phyloP scores from a whole-genome alignment of 2,888 invertebrate genomes.

The Pristionchus mayeri region DNA sequence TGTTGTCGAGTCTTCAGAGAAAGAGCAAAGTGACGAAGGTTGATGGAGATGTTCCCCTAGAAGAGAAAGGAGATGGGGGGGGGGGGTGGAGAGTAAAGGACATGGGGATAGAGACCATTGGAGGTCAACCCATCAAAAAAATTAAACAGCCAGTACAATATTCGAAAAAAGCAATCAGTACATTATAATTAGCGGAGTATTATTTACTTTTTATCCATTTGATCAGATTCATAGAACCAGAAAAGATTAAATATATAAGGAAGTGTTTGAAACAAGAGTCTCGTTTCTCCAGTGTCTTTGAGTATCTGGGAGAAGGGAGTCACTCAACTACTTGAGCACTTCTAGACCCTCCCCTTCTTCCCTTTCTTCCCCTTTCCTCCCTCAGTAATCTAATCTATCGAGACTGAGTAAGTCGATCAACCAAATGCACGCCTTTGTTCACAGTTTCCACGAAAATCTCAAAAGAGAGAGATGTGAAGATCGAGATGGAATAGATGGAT shows the following conservation, averaged over 20 bases:
- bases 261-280: neutral
- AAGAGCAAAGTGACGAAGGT: neutral
- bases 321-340: conserved; percentile 30
- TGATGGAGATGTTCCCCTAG: too few relatives aligned
- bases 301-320: conserved; percentile 20
- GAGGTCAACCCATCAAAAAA: too few relatives aligned
- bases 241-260: neutral
- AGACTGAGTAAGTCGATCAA: conserved; percentile 41
- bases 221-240: neutral
- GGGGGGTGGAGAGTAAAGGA: too few relatives aligned
- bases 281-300: neutral
- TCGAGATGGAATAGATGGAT: too few relatives aligned
- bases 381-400: conserved; percentile 57
- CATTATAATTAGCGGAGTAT: too few relatives aligned
- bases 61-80: too few relatives aligned
- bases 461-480: neutral
- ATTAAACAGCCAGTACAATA: too few relatives aligned
- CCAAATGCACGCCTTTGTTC: conserved; percentile 15
- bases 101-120: too few relatives aligned
- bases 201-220: too few relatives aligned
- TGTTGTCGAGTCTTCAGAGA: neutral
- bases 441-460: neutral
- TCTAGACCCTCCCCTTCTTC: conserved; percentile 52
- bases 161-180: too few relatives aligned
- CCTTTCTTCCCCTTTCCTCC: conserved; percentile 57